phyloP scores from a whole-genome alignment of 2,113 vertebrate genomes.

The Microcebus ravelobensis region DNA sequence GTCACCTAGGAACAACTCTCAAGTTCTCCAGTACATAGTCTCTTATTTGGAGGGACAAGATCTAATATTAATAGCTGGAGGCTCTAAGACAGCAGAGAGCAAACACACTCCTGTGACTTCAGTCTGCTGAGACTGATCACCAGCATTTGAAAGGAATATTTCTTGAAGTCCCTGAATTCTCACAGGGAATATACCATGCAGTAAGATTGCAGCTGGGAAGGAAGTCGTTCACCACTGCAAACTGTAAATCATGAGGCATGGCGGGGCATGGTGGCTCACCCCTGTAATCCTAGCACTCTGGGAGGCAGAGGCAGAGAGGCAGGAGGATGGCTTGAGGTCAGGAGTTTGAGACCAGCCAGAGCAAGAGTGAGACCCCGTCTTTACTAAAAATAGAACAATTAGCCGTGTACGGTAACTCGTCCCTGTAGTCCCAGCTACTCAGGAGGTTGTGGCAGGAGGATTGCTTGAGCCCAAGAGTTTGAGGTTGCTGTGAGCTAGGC shows the following conservation, averaged over 20 bases:
- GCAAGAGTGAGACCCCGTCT: too few relatives aligned
- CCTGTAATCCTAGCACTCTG: too few relatives aligned
- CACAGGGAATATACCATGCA: neutral
- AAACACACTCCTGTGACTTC: neutral
- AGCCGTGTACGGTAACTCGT: too few relatives aligned
- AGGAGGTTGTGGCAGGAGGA: too few relatives aligned
- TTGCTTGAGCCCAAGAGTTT: too few relatives aligned
- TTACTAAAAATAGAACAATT: too few relatives aligned
- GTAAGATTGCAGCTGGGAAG: neutral
- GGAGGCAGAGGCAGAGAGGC: too few relatives aligned
- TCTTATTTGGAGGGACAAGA: neutral
- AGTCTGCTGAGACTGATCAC: neutral
- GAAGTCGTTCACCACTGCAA: neutral
- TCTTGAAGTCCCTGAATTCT: constrained; percentile 31
- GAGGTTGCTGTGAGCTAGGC: too few relatives aligned
- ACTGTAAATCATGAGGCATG: neutral
- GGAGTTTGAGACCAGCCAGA: too few relatives aligned
- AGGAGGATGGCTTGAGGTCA: too few relatives aligned
- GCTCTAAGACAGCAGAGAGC: neutral
- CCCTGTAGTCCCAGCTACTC: too few relatives aligned
- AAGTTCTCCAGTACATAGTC: neutral
- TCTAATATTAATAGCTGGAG: neutral
- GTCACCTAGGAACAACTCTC: neutral
- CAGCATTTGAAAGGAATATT: neutral
- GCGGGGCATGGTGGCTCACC: too few relatives aligned